Percentiles rank a stretch among this genome's conserved stretches.
phyloP scores from a whole-genome alignment of 2,797 vertebrate species.

The Silurus lanzhouensis region DNA sequence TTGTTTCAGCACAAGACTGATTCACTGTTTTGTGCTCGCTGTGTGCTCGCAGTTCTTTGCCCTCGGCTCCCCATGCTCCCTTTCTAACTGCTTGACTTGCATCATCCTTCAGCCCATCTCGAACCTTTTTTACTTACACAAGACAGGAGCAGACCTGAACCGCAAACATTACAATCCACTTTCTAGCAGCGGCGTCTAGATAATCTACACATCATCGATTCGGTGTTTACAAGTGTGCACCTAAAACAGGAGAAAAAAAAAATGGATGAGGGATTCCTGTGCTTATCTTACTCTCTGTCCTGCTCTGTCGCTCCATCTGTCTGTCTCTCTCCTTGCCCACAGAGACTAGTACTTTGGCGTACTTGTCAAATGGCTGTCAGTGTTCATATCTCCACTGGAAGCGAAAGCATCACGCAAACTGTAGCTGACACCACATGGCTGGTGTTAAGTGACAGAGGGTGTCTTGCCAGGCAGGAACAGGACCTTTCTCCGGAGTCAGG shows the following conservation, averaged over 20 bases:
- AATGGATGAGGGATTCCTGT: constrained; percentile 6
- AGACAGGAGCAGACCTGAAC: constrained; percentile 6
- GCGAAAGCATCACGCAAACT: constrained; percentile 49
- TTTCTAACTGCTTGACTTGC: not conserved
- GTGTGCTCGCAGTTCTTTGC: not conserved
- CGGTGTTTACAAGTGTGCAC: constrained; percentile 8
- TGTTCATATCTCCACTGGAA: constrained; percentile 48
- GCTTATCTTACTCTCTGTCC: constrained; percentile 10
- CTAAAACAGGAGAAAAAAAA: constrained; percentile 7
- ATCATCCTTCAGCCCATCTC: constrained; percentile 19
- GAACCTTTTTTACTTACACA: not conserved
- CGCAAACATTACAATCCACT: constrained; percentile 1
- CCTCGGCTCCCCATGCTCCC: not conserved
- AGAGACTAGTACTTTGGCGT: constrained; percentile 20
- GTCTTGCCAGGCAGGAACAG: constrained; percentile 44
- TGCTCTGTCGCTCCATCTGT: not conserved
- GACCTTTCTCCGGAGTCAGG: constrained; percentile 33
- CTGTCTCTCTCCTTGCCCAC: not conserved
- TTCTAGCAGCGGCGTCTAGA: constrained; percentile 13
- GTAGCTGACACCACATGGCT: constrained; percentile 51
- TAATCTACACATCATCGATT: constrained; percentile 42
- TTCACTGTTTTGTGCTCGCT: constrained; percentile 12
- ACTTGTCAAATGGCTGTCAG: constrained; percentile 55
- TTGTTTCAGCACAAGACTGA: not conserved
- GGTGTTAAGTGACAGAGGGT: constrained; percentile 52